These are phyloP conservation scores for Eciton burchellii DNA, from an alignment of 1,140 invertebrate genomes.

Conservation along the genomic window DNA sequence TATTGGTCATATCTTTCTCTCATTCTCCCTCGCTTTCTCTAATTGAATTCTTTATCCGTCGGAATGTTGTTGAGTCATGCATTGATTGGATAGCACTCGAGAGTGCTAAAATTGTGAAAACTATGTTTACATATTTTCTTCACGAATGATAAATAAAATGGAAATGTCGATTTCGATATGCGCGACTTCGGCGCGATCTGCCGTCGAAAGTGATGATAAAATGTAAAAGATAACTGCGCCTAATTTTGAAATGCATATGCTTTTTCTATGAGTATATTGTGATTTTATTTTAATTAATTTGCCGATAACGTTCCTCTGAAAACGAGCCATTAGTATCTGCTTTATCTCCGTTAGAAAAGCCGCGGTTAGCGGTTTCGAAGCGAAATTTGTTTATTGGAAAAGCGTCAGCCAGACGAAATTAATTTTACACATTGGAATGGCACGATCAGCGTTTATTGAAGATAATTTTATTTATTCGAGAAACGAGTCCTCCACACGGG, in stretches of 20 bases:
- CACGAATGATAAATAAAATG: too few relatives aligned
- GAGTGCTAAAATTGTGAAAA: too few relatives aligned
- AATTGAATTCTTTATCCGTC: conserved; percentile 40
- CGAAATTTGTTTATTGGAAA: conserved; percentile 59
- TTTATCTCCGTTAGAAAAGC: conserved; percentile 23
- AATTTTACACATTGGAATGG: conserved; percentile 52
- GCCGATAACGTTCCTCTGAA: conserved; percentile 11
- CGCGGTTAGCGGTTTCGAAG: conserved; percentile 28
- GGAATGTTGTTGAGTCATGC: conserved; percentile 15
- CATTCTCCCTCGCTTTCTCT: too few relatives aligned
- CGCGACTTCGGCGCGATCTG: too few relatives aligned
- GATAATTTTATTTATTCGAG: conserved; percentile 59
- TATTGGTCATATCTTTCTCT: conserved; percentile 13
- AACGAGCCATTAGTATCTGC: conserved; percentile 23
- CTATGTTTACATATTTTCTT: too few relatives aligned
- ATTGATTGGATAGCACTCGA: not conserved
- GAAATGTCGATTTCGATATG: too few relatives aligned
- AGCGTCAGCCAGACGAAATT: conserved; percentile 54
- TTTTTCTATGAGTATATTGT: not conserved
- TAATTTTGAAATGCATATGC: not conserved
- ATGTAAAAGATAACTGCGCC: too few relatives aligned
- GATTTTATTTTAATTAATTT: conserved; percentile 17
- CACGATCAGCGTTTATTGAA: conserved; percentile 54
- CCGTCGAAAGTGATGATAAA: too few relatives aligned
- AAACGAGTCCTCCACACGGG: conserved; percentile 30